phyloP scores from a whole-genome alignment of 2,888 invertebrate species.

The Aphodius sticticus region DNA sequence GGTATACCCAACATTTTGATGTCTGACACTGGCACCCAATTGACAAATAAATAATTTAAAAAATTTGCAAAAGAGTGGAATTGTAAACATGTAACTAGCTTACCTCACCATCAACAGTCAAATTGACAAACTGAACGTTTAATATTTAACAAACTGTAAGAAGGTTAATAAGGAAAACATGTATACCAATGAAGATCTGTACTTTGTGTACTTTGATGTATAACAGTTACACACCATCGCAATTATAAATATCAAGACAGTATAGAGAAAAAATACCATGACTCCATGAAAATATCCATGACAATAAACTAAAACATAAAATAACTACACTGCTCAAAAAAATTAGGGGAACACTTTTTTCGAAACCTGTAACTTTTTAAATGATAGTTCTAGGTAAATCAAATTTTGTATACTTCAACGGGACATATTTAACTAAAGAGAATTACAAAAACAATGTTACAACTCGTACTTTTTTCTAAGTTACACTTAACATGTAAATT shows the following conservation, averaged over 20 bases:
- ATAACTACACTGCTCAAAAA: no score
- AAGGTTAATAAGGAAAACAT: constrained; percentile 34
- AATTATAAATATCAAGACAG: constrained; percentile 23
- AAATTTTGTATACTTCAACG: no score
- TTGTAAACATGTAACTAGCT: constrained; percentile 18
- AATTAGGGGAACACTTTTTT: no score
- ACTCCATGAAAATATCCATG: no score
- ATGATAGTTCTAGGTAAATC: no score
- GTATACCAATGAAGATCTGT: constrained; percentile 32
- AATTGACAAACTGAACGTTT: constrained; percentile 37
- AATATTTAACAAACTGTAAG: constrained; percentile 39
- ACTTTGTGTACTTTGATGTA: constrained; percentile 36
- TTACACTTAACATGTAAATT: no score
- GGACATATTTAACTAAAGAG: no score
- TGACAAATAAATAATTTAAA: constrained; percentile 15
- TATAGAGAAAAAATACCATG: constrained; percentile 27
- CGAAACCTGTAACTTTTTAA: no score
- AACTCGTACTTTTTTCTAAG: no score
- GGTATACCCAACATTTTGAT: constrained; percentile 33
- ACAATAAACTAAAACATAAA: constrained; percentile 25
- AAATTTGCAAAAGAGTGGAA: constrained; percentile 32
- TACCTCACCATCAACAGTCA: constrained; percentile 34
- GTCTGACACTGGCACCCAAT: constrained; percentile 30
- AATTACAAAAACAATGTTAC: no score
- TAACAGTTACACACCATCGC: constrained; percentile 27